These are phyloP conservation scores for Trichoplusia ni DNA, from an alignment of 1,140 invertebrate species.

Conservation along the genomic window DNA sequence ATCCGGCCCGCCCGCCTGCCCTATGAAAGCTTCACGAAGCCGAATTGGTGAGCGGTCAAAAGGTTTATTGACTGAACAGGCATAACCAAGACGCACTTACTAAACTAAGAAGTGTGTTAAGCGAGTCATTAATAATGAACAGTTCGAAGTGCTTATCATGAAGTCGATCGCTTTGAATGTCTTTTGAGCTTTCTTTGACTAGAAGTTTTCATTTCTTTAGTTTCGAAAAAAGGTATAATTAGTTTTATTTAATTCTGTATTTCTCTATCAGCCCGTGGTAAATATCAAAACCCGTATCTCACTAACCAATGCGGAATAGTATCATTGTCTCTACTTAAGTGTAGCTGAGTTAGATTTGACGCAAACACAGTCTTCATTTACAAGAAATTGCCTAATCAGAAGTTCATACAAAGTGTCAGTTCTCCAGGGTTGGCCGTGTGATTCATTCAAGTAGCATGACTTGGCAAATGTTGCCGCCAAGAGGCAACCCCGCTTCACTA, in stretches of 20 bases:
- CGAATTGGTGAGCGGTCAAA: constrained; percentile 79
- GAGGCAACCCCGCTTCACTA: constrained; percentile 34
- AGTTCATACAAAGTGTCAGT: constrained; percentile 3
- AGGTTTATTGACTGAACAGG: constrained; percentile 73
- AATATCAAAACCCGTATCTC: too few relatives aligned
- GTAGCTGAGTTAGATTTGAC: too few relatives aligned
- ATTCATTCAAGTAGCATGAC: constrained; percentile 55
- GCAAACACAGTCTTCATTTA: too few relatives aligned
- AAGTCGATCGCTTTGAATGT: too few relatives aligned
- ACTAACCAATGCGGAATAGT: too few relatives aligned
- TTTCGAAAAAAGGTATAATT: too few relatives aligned
- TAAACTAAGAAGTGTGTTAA: constrained; percentile 28
- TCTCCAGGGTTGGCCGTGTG: not conserved
- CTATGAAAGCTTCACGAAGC: constrained; percentile 77
- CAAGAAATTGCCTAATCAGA: not conserved
- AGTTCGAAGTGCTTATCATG: too few relatives aligned
- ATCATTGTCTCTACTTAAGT: too few relatives aligned
- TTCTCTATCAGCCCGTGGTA: too few relatives aligned
- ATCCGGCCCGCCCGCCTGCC: constrained; percentile 65
- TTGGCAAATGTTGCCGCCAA: constrained; percentile 47
- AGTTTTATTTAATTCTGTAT: too few relatives aligned
- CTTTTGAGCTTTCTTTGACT: too few relatives aligned
- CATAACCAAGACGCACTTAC: constrained; percentile 45
- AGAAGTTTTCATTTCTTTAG: too few relatives aligned
- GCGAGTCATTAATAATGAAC: constrained; percentile 1